Evolutionary conservation across 1,140 invertebrate genomes (phyloP).

Genomic region (Neuroterus valhalla): DNA sequence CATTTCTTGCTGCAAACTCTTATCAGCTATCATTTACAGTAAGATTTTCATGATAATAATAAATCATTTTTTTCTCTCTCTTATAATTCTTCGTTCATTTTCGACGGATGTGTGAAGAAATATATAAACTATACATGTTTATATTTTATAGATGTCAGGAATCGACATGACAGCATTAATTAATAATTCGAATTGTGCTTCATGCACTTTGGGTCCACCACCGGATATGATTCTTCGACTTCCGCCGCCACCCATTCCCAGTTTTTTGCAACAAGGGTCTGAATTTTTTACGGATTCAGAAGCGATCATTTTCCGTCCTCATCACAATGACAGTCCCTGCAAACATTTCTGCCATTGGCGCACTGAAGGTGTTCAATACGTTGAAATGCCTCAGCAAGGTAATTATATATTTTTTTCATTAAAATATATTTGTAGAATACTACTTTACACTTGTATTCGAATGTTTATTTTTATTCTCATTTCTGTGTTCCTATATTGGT

Average conservation of each 20-base stretch:
- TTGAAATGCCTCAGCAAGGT: slow-evolving; percentile 85
- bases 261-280: slow-evolving; percentile 78
- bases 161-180: slow-evolving; percentile 54
- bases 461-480: slow-evolving; percentile 15
- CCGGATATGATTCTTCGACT: slow-evolving; percentile 86
- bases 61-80: not conserved
- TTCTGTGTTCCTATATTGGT: too few relatives aligned
- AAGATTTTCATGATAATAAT: not conserved
- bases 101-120: not conserved
- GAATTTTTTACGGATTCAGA: slow-evolving; percentile 63
- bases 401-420: slow-evolving; percentile 46
- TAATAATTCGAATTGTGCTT: slow-evolving; percentile 63
- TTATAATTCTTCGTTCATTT: slow-evolving; percentile 16
- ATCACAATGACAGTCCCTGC: slow-evolving; percentile 69
- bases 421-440: not conserved
- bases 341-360: slow-evolving; percentile 74
- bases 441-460: not conserved
- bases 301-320: slow-evolving; percentile 53
- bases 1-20: too few relatives aligned
- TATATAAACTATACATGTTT: slow-evolving; percentile 9
- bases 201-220: slow-evolving; percentile 84
- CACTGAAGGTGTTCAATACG: slow-evolving; percentile 81
- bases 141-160: slow-evolving; percentile 51
- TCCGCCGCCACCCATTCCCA: slow-evolving; percentile 87
- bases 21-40: too few relatives aligned